Conservation (phyloP, 2,113 vertebrate genomes). For the Rhinoptilus africanus region DNA sequence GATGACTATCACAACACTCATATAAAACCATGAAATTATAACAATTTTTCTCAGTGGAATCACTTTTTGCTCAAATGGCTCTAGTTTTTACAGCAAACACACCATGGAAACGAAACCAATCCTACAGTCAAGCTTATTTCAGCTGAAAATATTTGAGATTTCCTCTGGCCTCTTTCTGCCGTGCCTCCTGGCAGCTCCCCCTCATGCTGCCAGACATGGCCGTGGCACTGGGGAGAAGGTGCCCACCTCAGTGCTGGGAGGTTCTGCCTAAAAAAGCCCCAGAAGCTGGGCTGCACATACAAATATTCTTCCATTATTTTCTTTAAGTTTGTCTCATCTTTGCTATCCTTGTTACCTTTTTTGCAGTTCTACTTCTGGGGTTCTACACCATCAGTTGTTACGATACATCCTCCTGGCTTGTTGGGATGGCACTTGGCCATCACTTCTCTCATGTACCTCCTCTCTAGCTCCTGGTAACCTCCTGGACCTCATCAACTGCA, state of each 20-base stretch:
- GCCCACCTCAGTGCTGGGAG: neutral
- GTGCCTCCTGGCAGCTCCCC: neutral
- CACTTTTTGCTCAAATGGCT: neutral
- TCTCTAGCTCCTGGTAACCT: neutral
- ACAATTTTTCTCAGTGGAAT: neutral
- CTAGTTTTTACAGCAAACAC: neutral
- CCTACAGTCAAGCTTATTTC: neutral
- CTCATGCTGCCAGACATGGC: rapidly evolving
- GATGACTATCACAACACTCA: neutral
- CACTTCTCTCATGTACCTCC: neutral
- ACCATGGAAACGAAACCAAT: neutral
- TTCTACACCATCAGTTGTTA: neutral
- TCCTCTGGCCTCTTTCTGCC: neutral
- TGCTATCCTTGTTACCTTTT: neutral
- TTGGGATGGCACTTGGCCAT: neutral
- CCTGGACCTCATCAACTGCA: neutral
- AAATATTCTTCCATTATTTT: neutral
- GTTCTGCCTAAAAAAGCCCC: neutral
- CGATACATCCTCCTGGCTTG: neutral
- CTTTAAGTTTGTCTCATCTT: neutral
- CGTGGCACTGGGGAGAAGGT: neutral
- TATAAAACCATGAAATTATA: neutral
- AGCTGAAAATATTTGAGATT: neutral
- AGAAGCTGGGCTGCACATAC: neutral
- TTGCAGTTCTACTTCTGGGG: neutral